Percentiles rank a stretch among this genome's conserved stretches.
Evolutionary conservation across 2,797 vertebrate genomes (phyloP).

Genomic region (Adelosebastes latens): DNA sequence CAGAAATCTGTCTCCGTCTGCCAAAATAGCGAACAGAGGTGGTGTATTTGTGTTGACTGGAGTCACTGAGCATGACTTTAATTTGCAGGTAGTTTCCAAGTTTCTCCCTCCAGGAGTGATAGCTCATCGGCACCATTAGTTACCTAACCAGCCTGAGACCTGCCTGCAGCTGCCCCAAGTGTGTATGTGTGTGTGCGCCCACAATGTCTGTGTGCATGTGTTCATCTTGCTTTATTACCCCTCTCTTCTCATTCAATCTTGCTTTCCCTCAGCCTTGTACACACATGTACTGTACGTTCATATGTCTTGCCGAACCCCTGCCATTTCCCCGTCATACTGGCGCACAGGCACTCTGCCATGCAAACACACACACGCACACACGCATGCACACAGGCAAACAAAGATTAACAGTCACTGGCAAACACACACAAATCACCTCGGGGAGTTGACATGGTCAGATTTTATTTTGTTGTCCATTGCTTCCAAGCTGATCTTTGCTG

Average conservation of each 20-base stretch:
- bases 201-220: not conserved
- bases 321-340: conserved; percentile 6
- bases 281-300: conserved; percentile 14
- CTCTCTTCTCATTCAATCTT: conserved; percentile 55
- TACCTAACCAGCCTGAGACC: conserved; percentile 78
- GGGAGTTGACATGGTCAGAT: conserved; percentile 62
- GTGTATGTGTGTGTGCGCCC: conserved; percentile 18
- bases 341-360: not conserved
- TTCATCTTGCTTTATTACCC: conserved; percentile 64
- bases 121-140: conserved; percentile 76
- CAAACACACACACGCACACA: conserved; percentile 8
- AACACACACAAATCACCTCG: conserved; percentile 50
- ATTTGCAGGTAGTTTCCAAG: conserved; percentile 77
- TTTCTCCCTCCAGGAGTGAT: conserved; percentile 74
- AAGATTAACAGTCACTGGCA: conserved; percentile 33
- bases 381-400: not conserved
- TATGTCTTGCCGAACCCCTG: conserved; percentile 13
- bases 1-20: conserved; percentile 27
- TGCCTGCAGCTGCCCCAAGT: conserved; percentile 54
- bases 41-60: conserved; percentile 54
- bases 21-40: conserved; percentile 20
- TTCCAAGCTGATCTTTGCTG: conserved; percentile 66
- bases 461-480: conserved; percentile 59
- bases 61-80: conserved; percentile 75
- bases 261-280: conserved; percentile 38